Base-by-base conservation (phyloP, 2,888 invertebrate genomes). In the Coecobrya sp. region DNA sequence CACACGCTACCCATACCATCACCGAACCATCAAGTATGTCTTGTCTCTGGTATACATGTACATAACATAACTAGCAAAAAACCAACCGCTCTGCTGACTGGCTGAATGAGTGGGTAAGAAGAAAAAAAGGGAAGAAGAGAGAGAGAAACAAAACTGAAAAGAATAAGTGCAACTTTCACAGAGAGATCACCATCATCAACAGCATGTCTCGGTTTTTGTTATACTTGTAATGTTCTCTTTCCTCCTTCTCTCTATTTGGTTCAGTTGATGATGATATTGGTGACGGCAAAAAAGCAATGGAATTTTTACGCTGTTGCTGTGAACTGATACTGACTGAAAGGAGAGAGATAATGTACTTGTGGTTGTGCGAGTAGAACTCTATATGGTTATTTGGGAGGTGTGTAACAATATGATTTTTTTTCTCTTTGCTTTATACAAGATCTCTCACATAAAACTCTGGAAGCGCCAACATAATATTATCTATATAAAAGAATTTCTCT, bases 161-260 rank as follows among this genome's bases (percentile, higher is more conserved):
- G 76, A 86, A 84, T 91, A 91, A 91, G 85, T 85, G 90, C 90
- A 85, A 90, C 76, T 91, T 91, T 79, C 86, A 86, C 86, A 79
- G 86, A 76, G 84, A 91, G 86, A 91, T 86, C 91, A 91, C 62
- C 90, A 90, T 85, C 89, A 88, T 84, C 73, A 90, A 62, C 86
- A 86, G 52, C 76, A 91, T 91, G 86, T 91, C 86, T 70, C 49
- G 79, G 25, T 68, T 86, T 86, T 86, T 89, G 82, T 89, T 82
- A 82, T 82, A 52, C 52, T 73, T 52, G 82, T 89, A 82, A 88
- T 88, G 68, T 70, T 89, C 70, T 59, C 59, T 87, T 73, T 36
- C 11, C 62, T 36, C 36, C n/a, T 59, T 45, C 36, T 42, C 82
- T 82, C 25, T 82, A 62, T 59, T 59, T 82, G 30, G 82, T 82